Conservation (phyloP, 2,797 vertebrate species). For the Yasuhikotakia modesta region DNA sequence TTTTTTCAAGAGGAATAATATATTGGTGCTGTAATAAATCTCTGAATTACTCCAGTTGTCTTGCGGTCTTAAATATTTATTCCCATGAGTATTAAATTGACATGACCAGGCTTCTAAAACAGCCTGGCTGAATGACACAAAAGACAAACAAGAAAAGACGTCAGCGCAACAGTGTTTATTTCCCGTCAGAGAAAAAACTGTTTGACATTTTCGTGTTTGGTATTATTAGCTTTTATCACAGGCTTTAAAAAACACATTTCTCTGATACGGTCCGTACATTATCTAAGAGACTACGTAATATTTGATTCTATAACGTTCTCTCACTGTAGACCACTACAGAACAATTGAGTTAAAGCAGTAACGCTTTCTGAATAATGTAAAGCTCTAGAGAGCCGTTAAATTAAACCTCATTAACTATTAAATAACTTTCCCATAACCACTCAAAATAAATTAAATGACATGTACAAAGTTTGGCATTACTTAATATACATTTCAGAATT, state of each 20-base stretch:
- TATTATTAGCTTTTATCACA: constrained; percentile 53
- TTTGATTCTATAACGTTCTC: constrained; percentile 39
- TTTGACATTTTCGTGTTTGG: constrained; percentile 59
- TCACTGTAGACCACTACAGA: constrained; percentile 60
- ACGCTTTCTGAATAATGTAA: constrained; percentile 72
- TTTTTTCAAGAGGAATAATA: constrained; percentile 40
- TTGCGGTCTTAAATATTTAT: constrained; percentile 7
- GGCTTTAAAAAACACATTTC: constrained; percentile 48
- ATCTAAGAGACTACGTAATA: constrained; percentile 43
- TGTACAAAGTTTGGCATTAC: constrained; percentile 77
- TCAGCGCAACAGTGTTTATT: constrained; percentile 77
- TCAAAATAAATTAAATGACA: constrained; percentile 81
- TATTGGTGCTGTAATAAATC: constrained; percentile 48
- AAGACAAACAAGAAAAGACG: neutral
- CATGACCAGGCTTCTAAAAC: no score
- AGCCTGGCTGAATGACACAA: no score
- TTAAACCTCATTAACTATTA: constrained; percentile 76
- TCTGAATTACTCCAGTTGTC: constrained; percentile 19
- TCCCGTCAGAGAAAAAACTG: constrained; percentile 77
- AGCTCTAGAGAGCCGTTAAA: constrained; percentile 72
- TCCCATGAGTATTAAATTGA: neutral
- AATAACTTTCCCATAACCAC: constrained; percentile 77
- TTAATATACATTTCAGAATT: constrained; percentile 80
- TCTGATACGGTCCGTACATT: constrained; percentile 42
- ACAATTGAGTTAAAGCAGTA: constrained; percentile 67